Conservation (phyloP, 2,113 vertebrate genomes). For the Neogobius melanostomus region DNA sequence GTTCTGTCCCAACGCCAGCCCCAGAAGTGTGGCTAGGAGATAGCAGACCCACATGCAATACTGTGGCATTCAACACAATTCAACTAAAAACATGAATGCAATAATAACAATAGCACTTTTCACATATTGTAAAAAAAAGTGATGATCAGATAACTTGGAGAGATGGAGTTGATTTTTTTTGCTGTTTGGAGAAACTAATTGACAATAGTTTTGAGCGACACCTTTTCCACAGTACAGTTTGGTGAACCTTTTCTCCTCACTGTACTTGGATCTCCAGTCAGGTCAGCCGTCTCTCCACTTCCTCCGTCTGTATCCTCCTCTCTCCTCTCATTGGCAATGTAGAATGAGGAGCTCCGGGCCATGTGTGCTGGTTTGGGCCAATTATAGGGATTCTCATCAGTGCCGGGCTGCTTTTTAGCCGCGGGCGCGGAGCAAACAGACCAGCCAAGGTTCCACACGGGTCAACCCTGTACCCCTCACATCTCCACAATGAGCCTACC, state of each 20-base stretch:
- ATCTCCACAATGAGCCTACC: constrained; percentile 67
- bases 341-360: constrained; percentile 67
- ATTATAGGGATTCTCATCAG: constrained; percentile 79
- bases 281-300: constrained; percentile 51
- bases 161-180: not conserved
- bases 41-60: constrained; percentile 66
- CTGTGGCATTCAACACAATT: constrained; percentile 40
- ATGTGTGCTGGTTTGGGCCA: constrained; percentile 70
- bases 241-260: constrained; percentile 31
- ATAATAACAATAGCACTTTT: too few species aligned
- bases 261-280: constrained; percentile 51
- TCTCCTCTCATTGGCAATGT: constrained; percentile 66
- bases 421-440: constrained; percentile 61
- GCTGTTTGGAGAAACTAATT: constrained; percentile 9
- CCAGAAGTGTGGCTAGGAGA: constrained; percentile 75
- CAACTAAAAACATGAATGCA: not conserved
- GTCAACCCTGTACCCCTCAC: constrained; percentile 64
- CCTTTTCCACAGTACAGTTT: constrained; percentile 30
- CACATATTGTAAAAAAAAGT: too few species aligned
- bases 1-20: constrained; percentile 71
- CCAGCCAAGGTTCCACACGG: constrained; percentile 64
- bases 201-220: constrained; percentile 25
- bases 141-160: constrained; percentile 12
- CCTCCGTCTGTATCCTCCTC: constrained; percentile 53
- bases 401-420: constrained; percentile 59